Evolutionary conservation across 2,888 invertebrate genomes (phyloP), one percentile per base, ranked within the genome.

Genomic region (Dioctria linearis): DNA sequence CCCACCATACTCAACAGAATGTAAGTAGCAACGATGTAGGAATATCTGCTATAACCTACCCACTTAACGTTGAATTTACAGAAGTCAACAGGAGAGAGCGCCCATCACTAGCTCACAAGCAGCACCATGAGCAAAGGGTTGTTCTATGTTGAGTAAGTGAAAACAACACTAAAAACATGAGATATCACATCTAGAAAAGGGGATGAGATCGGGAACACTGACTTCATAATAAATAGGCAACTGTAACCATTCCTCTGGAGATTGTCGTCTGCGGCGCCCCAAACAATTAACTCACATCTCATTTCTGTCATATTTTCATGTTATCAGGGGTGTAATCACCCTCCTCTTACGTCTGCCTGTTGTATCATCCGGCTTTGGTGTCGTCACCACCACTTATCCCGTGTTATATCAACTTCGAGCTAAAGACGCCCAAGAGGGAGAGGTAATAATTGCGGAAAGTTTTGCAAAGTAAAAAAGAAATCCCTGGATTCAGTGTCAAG

Each of bases 261-360:
- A 40, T 63, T 49, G 61, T 49, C 76, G 63, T 63, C 63, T 76
- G 76, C 63, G 76, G 76, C 76, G 46, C 76, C 76, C 76, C 76
- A 76, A 76, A 76, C 76, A 76, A 76, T 76, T 76, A 63, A 76
- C 76, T 76, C 76, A 76, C 61, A 63, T 76, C 76, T 66, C 51
- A 63, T 76, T 76, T 76, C 46, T 63, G 49, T 61, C 43, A 63
- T 76, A 76, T 63, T 76, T 76, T 76, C 63, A 76, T 76, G 61
- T 76, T 76, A 76, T 76, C 63, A 37, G 43, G 54, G 78, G 67
- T 54, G 57, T 40, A 57, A 54, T 40, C 51, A 13, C 71, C 54
- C 71, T 71, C 39, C 54, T 6, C 3, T 3, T 5, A 6, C 73
- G 2, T 73, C 40, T 73, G 8, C 5, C 46, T 51, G 65, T 40